Percentiles rank a stretch among this genome's conserved stretches.
Evolutionary conservation across 2,888 invertebrate species (phyloP).

Genomic region (Drosophila stalkeri): DNA sequence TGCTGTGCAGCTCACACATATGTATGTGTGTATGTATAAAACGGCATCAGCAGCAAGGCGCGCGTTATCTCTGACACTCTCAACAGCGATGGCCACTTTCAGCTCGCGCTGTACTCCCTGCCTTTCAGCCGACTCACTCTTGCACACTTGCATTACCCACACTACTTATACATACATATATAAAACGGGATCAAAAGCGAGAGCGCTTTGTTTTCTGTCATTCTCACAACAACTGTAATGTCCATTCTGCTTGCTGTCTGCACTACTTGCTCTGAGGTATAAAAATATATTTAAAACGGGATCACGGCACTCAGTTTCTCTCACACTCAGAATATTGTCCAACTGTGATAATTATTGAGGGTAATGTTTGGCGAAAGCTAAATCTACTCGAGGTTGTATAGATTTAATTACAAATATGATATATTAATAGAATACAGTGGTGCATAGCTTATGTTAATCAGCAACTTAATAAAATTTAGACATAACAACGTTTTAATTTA

Average conservation of each 20-base stretch:
- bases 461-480: too few relatives aligned
- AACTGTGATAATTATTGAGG: background rate
- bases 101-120: slow-evolving; percentile 1
- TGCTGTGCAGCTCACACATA: background rate
- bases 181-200: slow-evolving; percentile 3
- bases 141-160: background rate
- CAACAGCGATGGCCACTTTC: slow-evolving; percentile 4
- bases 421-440: background rate
- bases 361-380: too few relatives aligned
- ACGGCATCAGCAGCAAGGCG: background rate
- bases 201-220: background rate
- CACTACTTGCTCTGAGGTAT: background rate
- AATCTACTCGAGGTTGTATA: background rate
- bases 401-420: background rate
- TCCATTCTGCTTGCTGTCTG: too few relatives aligned
- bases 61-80: slow-evolving; percentile 6
- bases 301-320: background rate
- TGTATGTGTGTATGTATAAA: too few relatives aligned
- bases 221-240: background rate
- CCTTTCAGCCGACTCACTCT: slow-evolving; percentile 1
- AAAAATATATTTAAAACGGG: background rate
- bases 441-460: too few relatives aligned
- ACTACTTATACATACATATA: background rate
- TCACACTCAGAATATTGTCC: background rate
- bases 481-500: too few relatives aligned